Evolutionary conservation across 1,140 invertebrate genomes (phyloP), one percentile per base, ranked within the genome.

Genomic region (Glossosoma conforme): DNA sequence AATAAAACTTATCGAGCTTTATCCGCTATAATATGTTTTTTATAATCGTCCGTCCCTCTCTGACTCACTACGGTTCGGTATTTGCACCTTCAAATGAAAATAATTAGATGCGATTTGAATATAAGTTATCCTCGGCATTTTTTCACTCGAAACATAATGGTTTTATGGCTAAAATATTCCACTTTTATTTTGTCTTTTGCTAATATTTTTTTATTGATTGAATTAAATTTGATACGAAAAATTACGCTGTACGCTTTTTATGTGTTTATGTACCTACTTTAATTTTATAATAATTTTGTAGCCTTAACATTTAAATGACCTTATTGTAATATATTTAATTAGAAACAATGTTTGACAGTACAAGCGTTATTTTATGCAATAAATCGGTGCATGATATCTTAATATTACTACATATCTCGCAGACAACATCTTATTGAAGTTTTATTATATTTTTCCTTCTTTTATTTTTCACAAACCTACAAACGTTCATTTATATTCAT

Each of bases 1-100:
- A 54, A 54, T 54, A 48, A 54, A 48, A 54, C 45, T 48, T 54
- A 54, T 54, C 44, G 44, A 40, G 44, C 22, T 43, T 37, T 54
- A 54, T 24, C 42, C 35, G 44, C 40, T 33, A n/a, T 24, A 24
- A 25, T 33, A 44, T 54, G 47, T 54, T 54, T 48, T 45, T 36
- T 54, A 8, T 10, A 20, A 46, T 46, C 13, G 18, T 25, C 32
- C 21, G 20, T 51, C 48, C 38, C 48, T 17, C 22, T 51, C 48
- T 36, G n/a, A 17, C 48, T 17, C 41, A 35, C 40, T 25, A 21
- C 20, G 20, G 24, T 37, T 36, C 13, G 33, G 40, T 44, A 30
- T 51, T 51, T 51, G 40, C 52, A 53, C 51, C 37, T 43, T 17
- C 17, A 46, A 35, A 54, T 51, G 40, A 51, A 51, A 51, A 51